Evolutionary conservation across 2,888 invertebrate genomes (phyloP).

Genomic region (Ectobius pallidus): DNA sequence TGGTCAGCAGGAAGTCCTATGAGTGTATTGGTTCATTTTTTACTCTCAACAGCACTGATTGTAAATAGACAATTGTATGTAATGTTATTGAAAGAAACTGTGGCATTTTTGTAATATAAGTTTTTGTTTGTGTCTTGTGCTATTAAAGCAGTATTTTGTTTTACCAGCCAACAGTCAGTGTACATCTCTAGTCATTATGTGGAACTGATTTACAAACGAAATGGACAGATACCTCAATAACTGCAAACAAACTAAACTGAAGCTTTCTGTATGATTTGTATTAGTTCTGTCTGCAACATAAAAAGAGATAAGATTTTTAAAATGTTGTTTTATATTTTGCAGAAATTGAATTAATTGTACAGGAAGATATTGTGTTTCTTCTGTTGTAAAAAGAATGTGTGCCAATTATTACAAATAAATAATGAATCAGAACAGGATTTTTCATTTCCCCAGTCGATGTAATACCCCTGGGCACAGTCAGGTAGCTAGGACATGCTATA

Average conservation of each 20-base stretch:
- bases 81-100: conserved; percentile 32
- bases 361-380: conserved; percentile 37
- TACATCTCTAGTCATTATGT: conserved; percentile 31
- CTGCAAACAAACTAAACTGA: conserved; percentile 18
- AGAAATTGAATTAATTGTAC: conserved; percentile 26
- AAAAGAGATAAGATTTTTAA: background rate
- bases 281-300: conserved; percentile 20
- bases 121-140: conserved; percentile 20
- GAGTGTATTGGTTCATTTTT: conserved; percentile 31
- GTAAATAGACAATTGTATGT: conserved; percentile 38
- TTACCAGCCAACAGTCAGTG: conserved; percentile 26
- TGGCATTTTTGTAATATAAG: conserved; percentile 25
- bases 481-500: no score
- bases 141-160: conserved; percentile 34
- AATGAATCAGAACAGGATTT: no score
- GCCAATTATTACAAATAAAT: conserved; percentile 42
- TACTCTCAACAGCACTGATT: conserved; percentile 39
- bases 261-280: conserved; percentile 32
- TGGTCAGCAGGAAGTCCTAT: conserved; percentile 8
- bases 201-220: conserved; percentile 14
- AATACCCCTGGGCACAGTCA: no score
- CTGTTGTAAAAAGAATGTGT: conserved; percentile 41
- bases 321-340: conserved; percentile 24
- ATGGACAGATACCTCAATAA: conserved; percentile 28
- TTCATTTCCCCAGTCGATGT: no score